Evolutionary conservation across 2,888 invertebrate genomes (phyloP).

Genomic region (Dascillus cervinus): DNA sequence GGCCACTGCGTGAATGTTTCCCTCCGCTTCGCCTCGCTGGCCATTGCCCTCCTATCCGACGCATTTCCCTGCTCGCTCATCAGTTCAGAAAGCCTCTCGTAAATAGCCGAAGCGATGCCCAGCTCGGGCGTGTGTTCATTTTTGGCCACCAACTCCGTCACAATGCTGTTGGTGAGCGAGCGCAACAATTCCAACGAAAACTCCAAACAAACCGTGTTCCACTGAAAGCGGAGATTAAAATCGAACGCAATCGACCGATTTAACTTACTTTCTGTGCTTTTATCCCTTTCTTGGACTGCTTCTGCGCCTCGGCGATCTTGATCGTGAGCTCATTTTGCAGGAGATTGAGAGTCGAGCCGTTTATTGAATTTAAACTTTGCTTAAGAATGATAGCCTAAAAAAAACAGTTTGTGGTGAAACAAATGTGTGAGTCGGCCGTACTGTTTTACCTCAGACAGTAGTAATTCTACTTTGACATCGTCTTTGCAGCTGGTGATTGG

Average conservation of each 20-base stretch:
- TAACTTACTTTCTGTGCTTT: conserved; percentile 79
- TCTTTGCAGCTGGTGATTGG: conserved; percentile 71
- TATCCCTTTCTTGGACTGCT: conserved; percentile 72
- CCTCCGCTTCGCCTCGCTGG: conserved; percentile 82
- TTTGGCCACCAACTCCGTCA: conserved; percentile 73
- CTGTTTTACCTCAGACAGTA: conserved; percentile 70
- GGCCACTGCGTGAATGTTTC: conserved; percentile 94
- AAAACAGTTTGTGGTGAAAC: not conserved
- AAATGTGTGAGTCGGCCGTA: not conserved
- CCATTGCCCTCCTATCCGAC: conserved; percentile 64
- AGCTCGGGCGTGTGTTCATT: conserved; percentile 79
- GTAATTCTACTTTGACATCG: conserved; percentile 73
- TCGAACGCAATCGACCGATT: not conserved
- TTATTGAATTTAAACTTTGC: conserved; percentile 69
- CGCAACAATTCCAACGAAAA: conserved; percentile 73
- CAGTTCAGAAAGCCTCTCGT: conserved; percentile 76
- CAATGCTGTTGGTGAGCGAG: conserved; percentile 69
- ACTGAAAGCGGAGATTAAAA: conserved; percentile 49
- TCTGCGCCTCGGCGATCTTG: conserved; percentile 64
- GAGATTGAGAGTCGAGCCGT: conserved; percentile 68
- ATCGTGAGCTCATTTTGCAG: conserved; percentile 70
- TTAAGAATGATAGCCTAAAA: conserved; percentile 71
- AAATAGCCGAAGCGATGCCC: conserved; percentile 83
- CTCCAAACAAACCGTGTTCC: conserved; percentile 83
- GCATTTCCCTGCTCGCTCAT: conserved; percentile 46